These are phyloP conservation scores for Bubo scandiacus DNA, from an alignment of 2,113 vertebrate species.

Conservation along the genomic window DNA sequence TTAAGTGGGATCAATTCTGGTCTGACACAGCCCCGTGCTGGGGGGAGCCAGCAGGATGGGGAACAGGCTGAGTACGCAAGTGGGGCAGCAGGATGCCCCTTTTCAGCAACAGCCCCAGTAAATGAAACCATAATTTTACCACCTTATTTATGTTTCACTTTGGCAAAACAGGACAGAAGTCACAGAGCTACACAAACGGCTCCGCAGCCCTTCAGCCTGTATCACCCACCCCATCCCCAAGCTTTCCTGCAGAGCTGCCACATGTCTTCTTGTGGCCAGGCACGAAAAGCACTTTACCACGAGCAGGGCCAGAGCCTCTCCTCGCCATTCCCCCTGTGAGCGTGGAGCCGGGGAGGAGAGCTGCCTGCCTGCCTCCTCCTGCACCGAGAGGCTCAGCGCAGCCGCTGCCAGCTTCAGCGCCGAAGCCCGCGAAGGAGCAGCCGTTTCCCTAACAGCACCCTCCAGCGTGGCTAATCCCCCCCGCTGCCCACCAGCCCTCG, in stretches of 20 bases:
- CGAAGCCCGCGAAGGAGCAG: too few relatives aligned
- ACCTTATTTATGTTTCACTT: neutral
- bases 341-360: accelerated
- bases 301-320: neutral
- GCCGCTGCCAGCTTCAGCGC: neutral
- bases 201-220: accelerated
- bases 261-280: accelerated
- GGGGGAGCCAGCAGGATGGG: neutral
- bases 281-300: accelerated
- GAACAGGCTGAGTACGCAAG: accelerated
- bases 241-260: neutral
- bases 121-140: neutral
- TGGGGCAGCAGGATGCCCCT: neutral
- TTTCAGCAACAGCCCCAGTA: neutral
- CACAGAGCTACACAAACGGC: accelerated
- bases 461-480: neutral
- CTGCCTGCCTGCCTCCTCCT: neutral
- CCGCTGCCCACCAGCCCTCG: accelerated
- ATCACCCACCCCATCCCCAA: neutral
- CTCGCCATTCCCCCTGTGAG: neutral
- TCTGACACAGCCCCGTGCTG: accelerated
- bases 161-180: neutral
- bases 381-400: neutral
- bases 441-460: accelerated
- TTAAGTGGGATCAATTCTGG: neutral